These are phyloP conservation scores for Hyposoter didymator DNA, from an alignment of 2,888 invertebrate genomes.

Conservation along the genomic window DNA sequence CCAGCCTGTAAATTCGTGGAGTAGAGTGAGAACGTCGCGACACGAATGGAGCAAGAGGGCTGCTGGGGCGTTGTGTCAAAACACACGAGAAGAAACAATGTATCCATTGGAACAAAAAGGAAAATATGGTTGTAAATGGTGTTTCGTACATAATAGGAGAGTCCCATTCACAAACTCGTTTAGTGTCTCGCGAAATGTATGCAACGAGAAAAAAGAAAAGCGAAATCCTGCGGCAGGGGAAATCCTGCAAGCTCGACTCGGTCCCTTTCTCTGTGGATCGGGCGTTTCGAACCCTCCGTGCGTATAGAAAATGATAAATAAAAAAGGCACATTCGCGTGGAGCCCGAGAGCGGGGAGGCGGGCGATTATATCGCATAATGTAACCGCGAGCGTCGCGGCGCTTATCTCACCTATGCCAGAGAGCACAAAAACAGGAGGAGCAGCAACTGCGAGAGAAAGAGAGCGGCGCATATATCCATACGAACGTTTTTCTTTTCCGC, in stretches of 20 bases:
- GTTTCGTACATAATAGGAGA: slow-evolving; percentile 40
- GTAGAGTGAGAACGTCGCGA: background rate
- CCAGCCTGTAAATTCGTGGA: slow-evolving; percentile 10
- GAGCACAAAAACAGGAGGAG: slow-evolving; percentile 58
- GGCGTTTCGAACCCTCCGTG: slow-evolving; percentile 10
- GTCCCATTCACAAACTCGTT: slow-evolving; percentile 37
- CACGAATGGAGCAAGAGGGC: background rate
- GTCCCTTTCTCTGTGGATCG: slow-evolving; percentile 11
- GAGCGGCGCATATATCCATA: background rate
- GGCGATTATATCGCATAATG: slow-evolving; percentile 63
- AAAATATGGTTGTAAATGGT: slow-evolving; percentile 45
- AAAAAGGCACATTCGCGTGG: slow-evolving; percentile 27
- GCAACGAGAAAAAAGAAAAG: slow-evolving; percentile 16
- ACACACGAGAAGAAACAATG: slow-evolving; percentile 55
- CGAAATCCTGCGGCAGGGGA: background rate
- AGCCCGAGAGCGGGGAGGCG: slow-evolving; percentile 37
- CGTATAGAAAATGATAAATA: slow-evolving; percentile 48
- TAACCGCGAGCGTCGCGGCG: slow-evolving; percentile 58
- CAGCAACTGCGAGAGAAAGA: slow-evolving; percentile 9
- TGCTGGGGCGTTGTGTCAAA: background rate
- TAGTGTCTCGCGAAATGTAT: slow-evolving; percentile 26
- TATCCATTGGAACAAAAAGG: slow-evolving; percentile 48
- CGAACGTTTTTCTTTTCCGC: slow-evolving; percentile 25
- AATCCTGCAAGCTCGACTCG: background rate
- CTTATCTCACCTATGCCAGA: slow-evolving; percentile 67